Base-by-base conservation (phyloP, 1,140 invertebrate species). In the Drosophila miranda region DNA sequence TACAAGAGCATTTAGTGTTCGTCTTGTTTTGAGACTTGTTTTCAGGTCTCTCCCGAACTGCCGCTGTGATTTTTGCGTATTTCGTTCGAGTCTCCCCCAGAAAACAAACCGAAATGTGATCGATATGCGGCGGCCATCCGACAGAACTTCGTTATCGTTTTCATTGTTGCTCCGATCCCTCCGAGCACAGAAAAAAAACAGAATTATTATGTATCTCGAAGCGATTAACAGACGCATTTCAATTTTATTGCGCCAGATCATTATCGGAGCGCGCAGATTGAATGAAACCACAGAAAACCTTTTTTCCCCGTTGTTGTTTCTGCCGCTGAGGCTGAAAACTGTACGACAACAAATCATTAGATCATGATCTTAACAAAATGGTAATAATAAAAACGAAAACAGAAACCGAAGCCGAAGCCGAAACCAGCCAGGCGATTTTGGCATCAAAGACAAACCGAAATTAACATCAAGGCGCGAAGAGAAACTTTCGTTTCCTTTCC, bases 141-240 rank as follows among this genome's bases (percentile, higher is more conserved):
- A 80, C 55, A 62, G 77, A 80, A 80, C 76, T 41, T 42, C 38
- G 52, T 66, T 64, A 68, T 77, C 54, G 55, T 68, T 51, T 28
- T 58, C 56, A 57, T 64, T 50, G 44, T 64, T 28, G 56, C 52
- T 45, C 54, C 59, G 57, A 1, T 19, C 19, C 19, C 19, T 2
- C 19, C 26, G 6, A 30, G 30, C 30, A 34, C 30, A 34, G 30
- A 51, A 75, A 19, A 19, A 19, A 19, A 19, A 2, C 66, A 82
- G 78, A 87, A 87, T 87, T 87, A 87, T 87, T 87, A 87, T 87
- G 82, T 87, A 87, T 87, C 83, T 82, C 57, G 63, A 66, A 82
- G 66, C 83, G 82, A 87, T 87, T 87, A 87, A 87, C 82, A 87
- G 67, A 62, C 82, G 82, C 82, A 87, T 81, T 87, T 87, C 75